Conservation (phyloP, 2,113 vertebrate species). For the Oenanthe melanoleuca region DNA sequence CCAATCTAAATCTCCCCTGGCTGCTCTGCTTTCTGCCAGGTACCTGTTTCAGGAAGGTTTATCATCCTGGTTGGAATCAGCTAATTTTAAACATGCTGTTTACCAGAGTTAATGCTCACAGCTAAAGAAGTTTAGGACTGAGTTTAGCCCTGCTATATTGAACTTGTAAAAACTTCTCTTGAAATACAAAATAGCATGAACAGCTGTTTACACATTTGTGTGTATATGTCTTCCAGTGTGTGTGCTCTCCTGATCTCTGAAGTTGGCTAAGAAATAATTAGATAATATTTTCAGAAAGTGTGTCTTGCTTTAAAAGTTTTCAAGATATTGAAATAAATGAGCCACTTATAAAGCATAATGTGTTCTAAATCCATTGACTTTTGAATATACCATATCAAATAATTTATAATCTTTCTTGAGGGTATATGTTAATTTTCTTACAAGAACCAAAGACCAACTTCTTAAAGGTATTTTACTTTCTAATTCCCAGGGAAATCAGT, state of each 20-base stretch:
- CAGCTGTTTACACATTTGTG: background rate
- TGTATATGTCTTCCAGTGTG: background rate
- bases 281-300: background rate
- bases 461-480: conserved; percentile 36
- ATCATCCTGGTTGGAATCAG: background rate
- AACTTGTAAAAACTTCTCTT: background rate
- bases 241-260: background rate
- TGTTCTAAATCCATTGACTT: background rate
- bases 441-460: background rate
- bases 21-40: background rate
- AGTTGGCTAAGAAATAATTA: background rate
- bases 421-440: conserved; percentile 43
- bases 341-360: background rate
- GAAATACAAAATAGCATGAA: background rate
- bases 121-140: background rate
- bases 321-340: conserved; percentile 5
- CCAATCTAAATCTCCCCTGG: background rate
- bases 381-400: conserved; percentile 20
- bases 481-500: conserved; percentile 47
- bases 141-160: background rate
- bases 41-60: background rate
- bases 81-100: background rate
- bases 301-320: background rate
- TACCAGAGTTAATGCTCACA: background rate
- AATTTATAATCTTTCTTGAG: conserved; percentile 53